Evolutionary conservation across 2,888 invertebrate genomes (phyloP).

Genomic region (Cyclophora punctaria): DNA sequence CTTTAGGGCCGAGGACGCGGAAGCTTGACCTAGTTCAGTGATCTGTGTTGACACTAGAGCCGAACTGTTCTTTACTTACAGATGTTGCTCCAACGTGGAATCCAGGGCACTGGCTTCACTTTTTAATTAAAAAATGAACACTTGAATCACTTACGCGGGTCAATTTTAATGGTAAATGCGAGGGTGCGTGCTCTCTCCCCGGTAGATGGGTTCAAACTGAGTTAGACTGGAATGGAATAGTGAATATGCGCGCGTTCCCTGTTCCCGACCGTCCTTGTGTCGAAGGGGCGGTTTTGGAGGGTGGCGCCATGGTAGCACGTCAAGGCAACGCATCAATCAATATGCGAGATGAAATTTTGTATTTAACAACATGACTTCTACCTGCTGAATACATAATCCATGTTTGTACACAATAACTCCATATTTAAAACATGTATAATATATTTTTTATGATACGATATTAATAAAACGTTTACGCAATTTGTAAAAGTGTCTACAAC

Average conservation of each 20-base stretch:
- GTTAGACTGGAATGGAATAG: slow-evolving; percentile 28
- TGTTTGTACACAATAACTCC: slow-evolving; percentile 9
- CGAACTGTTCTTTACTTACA: slow-evolving; percentile 45
- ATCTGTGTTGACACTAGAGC: slow-evolving; percentile 21
- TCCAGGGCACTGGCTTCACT: slow-evolving; percentile 46
- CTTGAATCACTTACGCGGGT: slow-evolving; percentile 42
- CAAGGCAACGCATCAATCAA: slow-evolving; percentile 70
- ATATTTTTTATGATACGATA: slow-evolving; percentile 4
- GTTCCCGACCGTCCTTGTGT: slow-evolving; percentile 66
- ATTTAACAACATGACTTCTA: slow-evolving; percentile 37
- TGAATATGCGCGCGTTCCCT: slow-evolving; percentile 69
- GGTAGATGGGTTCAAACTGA: slow-evolving; percentile 55
- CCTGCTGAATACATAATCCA: too few species aligned
- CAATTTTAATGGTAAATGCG: slow-evolving; percentile 25
- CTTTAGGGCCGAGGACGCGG: slow-evolving; percentile 57
- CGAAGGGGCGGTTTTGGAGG: slow-evolving; percentile 64
- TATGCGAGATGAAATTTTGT: slow-evolving; percentile 61
- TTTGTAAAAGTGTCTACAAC: slow-evolving; percentile 29
- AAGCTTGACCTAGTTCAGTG: slow-evolving; percentile 62
- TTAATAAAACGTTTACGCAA: slow-evolving; percentile 12
- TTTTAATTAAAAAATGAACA: slow-evolving; percentile 29
- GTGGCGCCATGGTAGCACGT: slow-evolving; percentile 63
- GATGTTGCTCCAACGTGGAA: slow-evolving; percentile 51
- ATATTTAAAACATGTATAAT: slow-evolving; percentile 1
- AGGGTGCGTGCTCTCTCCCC: slow-evolving; percentile 47